These are phyloP conservation scores for Catocala nupta DNA, from an alignment of 2,888 invertebrate species.

Conservation along the genomic window DNA sequence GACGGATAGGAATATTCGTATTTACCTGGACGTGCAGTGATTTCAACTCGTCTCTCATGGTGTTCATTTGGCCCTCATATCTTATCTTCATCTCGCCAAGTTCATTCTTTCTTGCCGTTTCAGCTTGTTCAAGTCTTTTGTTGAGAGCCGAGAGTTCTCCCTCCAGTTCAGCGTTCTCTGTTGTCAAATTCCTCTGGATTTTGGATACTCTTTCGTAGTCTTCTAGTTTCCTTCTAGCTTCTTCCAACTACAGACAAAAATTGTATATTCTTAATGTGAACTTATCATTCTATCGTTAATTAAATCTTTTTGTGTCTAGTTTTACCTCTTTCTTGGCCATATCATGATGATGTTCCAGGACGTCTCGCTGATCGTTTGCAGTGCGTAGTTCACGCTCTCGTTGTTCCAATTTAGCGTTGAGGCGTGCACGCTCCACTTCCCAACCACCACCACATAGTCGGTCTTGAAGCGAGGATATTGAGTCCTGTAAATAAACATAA, in stretches of 20 bases:
- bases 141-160: conserved; percentile 91
- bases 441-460: conserved; percentile 84
- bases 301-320: no score
- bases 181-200: conserved; percentile 92
- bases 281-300: no score
- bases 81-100: conserved; percentile 93
- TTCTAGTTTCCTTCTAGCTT: conserved; percentile 92
- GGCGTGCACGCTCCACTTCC: conserved; percentile 90
- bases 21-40: conserved; percentile 92
- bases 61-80: conserved; percentile 94
- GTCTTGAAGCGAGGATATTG: conserved; percentile 82
- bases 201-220: conserved; percentile 95
- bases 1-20: no score
- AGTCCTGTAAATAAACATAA: conserved; percentile 56
- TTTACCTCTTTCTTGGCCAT: conserved; percentile 87
- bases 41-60: conserved; percentile 93
- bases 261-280: background rate
- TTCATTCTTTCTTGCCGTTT: conserved; percentile 92
- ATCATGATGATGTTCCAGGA: conserved; percentile 91
- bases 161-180: conserved; percentile 92
- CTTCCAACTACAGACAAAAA: conserved; percentile 89
- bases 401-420: conserved; percentile 91
- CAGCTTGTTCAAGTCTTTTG: conserved; percentile 89
- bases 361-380: conserved; percentile 92
- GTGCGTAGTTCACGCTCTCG: conserved; percentile 91